Percentiles rank a stretch among this genome's conserved stretches.
phyloP scores from a whole-genome alignment of 2,113 vertebrate species.

The Indri indri region DNA sequence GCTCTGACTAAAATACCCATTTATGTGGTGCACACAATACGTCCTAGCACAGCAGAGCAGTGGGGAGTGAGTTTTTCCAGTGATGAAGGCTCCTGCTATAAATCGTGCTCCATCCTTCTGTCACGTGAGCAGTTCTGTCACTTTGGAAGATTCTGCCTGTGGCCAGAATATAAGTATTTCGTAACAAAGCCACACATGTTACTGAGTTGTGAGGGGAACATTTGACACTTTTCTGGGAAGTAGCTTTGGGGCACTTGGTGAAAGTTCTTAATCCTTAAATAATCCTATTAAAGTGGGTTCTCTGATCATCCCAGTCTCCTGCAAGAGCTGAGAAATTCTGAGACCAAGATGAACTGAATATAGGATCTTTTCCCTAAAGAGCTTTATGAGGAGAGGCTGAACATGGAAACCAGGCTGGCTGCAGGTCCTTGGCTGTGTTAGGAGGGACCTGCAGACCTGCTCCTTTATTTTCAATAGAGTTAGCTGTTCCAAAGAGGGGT shows the following conservation, averaged over 20 bases:
- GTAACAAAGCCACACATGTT: neutral
- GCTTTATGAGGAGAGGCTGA: neutral
- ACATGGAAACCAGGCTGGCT: neutral
- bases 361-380: neutral
- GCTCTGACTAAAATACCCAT: neutral
- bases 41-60: neutral
- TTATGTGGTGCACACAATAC: neutral
- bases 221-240: neutral
- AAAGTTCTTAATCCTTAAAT: neutral
- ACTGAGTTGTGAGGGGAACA: neutral
- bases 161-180: neutral
- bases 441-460: neutral
- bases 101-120: neutral
- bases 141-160: neutral
- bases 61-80: neutral
- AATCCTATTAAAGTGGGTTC: neutral
- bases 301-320: neutral
- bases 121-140: neutral
- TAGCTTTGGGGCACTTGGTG: neutral
- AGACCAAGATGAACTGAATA: neutral
- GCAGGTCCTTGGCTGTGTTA: neutral
- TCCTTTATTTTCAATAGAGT: neutral
- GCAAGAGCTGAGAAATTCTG: neutral
- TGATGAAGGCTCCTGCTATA: rapidly evolving
- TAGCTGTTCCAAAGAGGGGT: neutral